A percentile compares a stretch with the other conserved stretches of the same genome.
Conservation (phyloP, 2,888 invertebrate genomes). For the Acrobasis repandana region DNA sequence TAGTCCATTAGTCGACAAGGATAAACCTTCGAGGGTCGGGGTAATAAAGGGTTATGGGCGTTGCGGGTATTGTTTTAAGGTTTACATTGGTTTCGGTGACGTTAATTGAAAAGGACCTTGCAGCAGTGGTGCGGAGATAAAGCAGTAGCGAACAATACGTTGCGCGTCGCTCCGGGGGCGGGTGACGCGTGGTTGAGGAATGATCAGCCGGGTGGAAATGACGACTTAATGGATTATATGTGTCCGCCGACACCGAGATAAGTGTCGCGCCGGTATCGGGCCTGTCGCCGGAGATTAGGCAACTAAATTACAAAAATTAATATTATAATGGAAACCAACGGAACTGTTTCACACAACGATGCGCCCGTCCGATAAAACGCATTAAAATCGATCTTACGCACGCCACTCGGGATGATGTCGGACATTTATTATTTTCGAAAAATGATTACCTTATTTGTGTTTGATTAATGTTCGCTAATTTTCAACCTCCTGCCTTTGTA, state of each 20-base stretch:
- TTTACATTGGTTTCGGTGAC: conserved; percentile 48
- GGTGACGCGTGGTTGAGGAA: conserved; percentile 80
- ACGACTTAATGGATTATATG: conserved; percentile 83
- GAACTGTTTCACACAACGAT: conserved; percentile 68
- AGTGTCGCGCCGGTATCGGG: conserved; percentile 73
- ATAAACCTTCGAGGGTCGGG: conserved; percentile 47
- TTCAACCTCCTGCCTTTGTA: conserved; percentile 12
- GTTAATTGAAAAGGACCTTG: conserved; percentile 58
- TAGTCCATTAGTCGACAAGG: conserved; percentile 77
- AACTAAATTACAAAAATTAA: conserved; percentile 78
- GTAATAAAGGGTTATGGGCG: conserved; percentile 44
- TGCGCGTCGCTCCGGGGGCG: conserved; percentile 66
- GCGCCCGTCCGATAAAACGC: conserved; percentile 54
- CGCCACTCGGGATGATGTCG: conserved; percentile 44
- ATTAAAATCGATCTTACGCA: conserved; percentile 48
- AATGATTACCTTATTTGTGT: conserved; percentile 19
- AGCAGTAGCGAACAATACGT: conserved; percentile 78
- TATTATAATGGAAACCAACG: conserved; percentile 74
- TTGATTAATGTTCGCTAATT: conserved; percentile 19
- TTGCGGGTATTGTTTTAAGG: conserved; percentile 57
- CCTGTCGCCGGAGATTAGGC: conserved; percentile 76
- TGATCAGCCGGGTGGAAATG: conserved; percentile 81
- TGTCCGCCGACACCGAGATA: conserved; percentile 80
- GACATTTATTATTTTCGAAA: conserved; percentile 38
- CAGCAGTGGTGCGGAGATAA: conserved; percentile 60